phyloP scores from a whole-genome alignment of 1,140 invertebrate species.

The Laodelphax striatellus region DNA sequence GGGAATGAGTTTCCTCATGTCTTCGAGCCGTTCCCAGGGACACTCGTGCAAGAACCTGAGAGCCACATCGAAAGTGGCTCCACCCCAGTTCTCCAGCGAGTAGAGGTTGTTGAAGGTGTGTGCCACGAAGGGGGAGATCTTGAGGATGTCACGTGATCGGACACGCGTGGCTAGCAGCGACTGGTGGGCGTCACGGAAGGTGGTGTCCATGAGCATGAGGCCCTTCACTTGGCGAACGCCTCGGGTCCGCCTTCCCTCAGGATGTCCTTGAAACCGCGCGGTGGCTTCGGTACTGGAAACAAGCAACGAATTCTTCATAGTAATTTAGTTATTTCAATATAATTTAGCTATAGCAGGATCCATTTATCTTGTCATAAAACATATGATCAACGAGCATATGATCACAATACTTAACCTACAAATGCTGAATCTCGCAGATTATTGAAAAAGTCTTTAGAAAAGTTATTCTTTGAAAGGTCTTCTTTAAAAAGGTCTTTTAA shows the following conservation, averaged over 20 bases:
- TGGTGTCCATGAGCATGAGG: conserved; percentile 92
- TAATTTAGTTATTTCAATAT: too few species aligned
- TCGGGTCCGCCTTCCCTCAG: conserved; percentile 79
- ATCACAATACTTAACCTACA: too few species aligned
- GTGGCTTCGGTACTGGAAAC: conserved; percentile 38
- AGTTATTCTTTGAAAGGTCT: too few species aligned
- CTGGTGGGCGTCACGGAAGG: conserved; percentile 96
- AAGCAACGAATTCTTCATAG: too few species aligned
- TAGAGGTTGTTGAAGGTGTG: conserved; percentile 83
- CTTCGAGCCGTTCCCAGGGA: conserved; percentile 91
- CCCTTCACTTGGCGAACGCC: conserved; percentile 91
- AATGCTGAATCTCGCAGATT: too few species aligned
- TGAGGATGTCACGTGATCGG: conserved; percentile 84
- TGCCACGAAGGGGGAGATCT: conserved; percentile 89
- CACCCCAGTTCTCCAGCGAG: conserved; percentile 96
- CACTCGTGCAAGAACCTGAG: conserved; percentile 96
- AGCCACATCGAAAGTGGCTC: conserved; percentile 97
- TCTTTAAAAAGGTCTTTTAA: too few species aligned
- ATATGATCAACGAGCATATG: too few species aligned
- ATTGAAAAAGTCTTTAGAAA: too few species aligned
- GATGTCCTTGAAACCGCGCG: conserved; percentile 76
- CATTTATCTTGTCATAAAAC: too few species aligned
- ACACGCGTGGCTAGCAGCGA: conserved; percentile 87
- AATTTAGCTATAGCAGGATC: too few species aligned
- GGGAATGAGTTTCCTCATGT: conserved; percentile 85